Percentiles rank a stretch among this genome's conserved stretches.
phyloP scores from a whole-genome alignment of 2,797 vertebrate genomes.

The Sebastes nivosus region DNA sequence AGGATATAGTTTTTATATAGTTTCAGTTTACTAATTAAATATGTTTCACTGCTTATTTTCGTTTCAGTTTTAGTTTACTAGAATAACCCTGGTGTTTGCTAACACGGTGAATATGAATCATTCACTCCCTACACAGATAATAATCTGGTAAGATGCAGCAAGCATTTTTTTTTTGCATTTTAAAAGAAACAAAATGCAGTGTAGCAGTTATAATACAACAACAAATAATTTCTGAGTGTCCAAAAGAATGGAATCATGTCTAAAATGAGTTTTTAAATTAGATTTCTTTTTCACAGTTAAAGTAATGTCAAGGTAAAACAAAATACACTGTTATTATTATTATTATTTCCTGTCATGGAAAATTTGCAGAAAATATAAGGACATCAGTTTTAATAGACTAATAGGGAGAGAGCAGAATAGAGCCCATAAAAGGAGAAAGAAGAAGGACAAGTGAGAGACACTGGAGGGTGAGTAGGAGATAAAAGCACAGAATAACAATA shows the following conservation, averaged over 20 bases:
- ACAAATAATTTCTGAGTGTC: background rate
- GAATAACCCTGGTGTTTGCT: background rate
- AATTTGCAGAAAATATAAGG: background rate
- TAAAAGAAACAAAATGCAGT: background rate
- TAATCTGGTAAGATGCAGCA: background rate
- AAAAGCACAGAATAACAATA: conserved; percentile 2
- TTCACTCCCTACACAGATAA: background rate
- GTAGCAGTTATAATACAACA: background rate
- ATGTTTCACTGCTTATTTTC: too few species aligned
- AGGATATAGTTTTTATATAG: too few species aligned
- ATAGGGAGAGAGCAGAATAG: background rate
- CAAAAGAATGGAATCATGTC: background rate
- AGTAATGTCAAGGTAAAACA: background rate
- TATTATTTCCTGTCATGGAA: background rate
- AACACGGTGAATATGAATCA: background rate
- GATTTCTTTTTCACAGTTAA: background rate
- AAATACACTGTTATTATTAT: background rate
- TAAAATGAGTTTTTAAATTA: background rate
- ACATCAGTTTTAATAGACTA: background rate
- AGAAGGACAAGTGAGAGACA: background rate
- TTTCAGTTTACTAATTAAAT: too few species aligned
- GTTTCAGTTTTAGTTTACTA: too few species aligned
- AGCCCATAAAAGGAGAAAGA: background rate
- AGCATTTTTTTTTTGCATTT: background rate
- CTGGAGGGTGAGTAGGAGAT: background rate